Evolutionary conservation across 2,888 invertebrate species (phyloP), one percentile per base, ranked within the genome.

Genomic region (Scaptomyza tumidula): DNA sequence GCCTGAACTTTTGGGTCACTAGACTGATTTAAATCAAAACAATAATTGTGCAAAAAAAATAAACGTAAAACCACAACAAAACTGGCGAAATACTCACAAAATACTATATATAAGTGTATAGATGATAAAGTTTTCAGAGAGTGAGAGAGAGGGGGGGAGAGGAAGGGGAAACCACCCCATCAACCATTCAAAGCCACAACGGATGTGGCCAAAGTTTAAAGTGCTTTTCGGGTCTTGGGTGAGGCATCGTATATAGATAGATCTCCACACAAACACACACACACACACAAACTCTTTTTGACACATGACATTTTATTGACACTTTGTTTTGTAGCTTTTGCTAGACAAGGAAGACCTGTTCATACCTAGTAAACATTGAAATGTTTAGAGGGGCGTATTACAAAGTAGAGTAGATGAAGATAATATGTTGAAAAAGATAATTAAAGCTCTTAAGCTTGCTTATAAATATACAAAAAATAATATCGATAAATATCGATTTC

Each of bases 1-100:
- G 90, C 86, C 87, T 90, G 90, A 90, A 89, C 90, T 90, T 83
- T 89, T 88, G 79, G 90, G 90, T 90, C 90, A 90, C 84, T 84
- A 81, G 88, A 89, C 82, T 88, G 90, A 89, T 90, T 90, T 89
- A 90, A 90, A 90, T 90, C 90, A 90, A 83, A 84, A 71, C 78
- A 78, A 80, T 90, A 90, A 90, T 90, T 90, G 89, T 81, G 80
- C 61, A 73, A 48, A 48, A 56, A 35, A 29, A 5, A 50, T 7
- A 16, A 48, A 54, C 54, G 44, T 55, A 63, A 64, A 71, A 70
- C 73, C 70, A 69, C 75, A 63, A 61, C 56, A 54, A 61, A 68
- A 62, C 49, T 46, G 54, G 58, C 62, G 45, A 71, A 82, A 82
- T 75, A 80, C 61, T 70, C 75, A 69, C 53, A 53, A 41, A 33